Evolutionary conservation across 2,888 invertebrate species (phyloP).

Genomic region (Nematopogon swammerdamellus): DNA sequence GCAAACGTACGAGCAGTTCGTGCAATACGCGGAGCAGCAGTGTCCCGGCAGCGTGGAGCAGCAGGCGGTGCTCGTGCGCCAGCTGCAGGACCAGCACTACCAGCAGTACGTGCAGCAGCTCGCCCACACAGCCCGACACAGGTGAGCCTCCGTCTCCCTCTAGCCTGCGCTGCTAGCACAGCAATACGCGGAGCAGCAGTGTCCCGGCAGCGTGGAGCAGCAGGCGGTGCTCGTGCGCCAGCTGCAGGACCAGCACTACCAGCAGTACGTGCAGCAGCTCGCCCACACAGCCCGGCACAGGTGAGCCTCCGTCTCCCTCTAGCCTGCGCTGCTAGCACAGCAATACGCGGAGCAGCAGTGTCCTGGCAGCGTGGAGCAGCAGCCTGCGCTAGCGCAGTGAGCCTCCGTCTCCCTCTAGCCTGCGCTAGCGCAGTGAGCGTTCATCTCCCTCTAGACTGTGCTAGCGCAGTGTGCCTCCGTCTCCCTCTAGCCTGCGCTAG

Average conservation of each 20-base stretch:
- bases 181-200: conserved; percentile 89
- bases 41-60: conserved; percentile 81
- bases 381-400: conserved; percentile 80
- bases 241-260: conserved; percentile 77
- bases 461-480: too few species aligned
- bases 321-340: not conserved
- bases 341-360: conserved; percentile 91
- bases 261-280: conserved; percentile 97
- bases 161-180: not conserved
- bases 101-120: conserved; percentile 98
- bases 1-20: conserved; percentile 84
- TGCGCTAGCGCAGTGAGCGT: too few species aligned
- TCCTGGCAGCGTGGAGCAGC: conserved; percentile 82
- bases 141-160: too few species aligned
- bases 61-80: conserved; percentile 90
- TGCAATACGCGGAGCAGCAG: conserved; percentile 92
- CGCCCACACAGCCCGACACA: conserved; percentile 28
- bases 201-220: conserved; percentile 79
- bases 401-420: too few species aligned
- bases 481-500: too few species aligned
- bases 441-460: too few species aligned
- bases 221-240: conserved; percentile 92
- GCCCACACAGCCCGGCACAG: conserved; percentile 28
- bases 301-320: too few species aligned
- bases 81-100: conserved; percentile 98